These are phyloP conservation scores for Labrus mixtus DNA, from an alignment of 2,113 vertebrate species.

Conservation along the genomic window DNA sequence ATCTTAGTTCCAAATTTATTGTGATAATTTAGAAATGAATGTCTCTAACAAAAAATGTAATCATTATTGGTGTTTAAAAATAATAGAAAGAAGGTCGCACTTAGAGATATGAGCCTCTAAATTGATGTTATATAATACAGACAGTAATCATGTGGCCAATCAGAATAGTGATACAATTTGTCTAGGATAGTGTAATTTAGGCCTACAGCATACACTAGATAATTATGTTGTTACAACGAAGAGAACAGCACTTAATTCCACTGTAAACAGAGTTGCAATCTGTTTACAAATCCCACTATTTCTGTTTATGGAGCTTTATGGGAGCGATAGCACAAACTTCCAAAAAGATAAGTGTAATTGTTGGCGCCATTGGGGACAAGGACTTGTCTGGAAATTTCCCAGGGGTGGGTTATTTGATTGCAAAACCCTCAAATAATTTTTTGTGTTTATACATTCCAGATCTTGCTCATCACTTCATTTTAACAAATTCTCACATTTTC, in stretches of 20 bases:
- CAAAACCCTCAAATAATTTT: background rate
- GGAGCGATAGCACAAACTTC: conserved; percentile 22
- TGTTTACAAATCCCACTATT: conserved; percentile 39
- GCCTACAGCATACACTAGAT: conserved; percentile 24
- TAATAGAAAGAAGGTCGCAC: background rate
- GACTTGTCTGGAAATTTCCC: background rate
- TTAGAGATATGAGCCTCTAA: background rate
- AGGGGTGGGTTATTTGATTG: background rate
- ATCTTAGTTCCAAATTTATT: background rate
- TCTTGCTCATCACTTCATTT: background rate
- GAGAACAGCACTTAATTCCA: background rate
- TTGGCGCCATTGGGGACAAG: conserved; percentile 14
- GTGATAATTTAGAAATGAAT: background rate
- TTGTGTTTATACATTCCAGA: background rate
- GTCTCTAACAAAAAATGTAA: background rate
- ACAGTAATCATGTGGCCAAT: background rate
- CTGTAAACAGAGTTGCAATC: conserved; percentile 39
- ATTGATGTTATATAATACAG: background rate
- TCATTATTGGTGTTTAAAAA: background rate
- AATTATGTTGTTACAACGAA: conserved; percentile 8
- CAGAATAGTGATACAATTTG: background rate
- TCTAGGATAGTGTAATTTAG: background rate
- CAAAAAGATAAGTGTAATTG: conserved; percentile 57
- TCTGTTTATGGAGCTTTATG: conserved; percentile 41
- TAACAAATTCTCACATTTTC: too few relatives aligned